phyloP scores from a whole-genome alignment of 2,113 vertebrate species.

The Sterrhoptilus dennistouni region DNA sequence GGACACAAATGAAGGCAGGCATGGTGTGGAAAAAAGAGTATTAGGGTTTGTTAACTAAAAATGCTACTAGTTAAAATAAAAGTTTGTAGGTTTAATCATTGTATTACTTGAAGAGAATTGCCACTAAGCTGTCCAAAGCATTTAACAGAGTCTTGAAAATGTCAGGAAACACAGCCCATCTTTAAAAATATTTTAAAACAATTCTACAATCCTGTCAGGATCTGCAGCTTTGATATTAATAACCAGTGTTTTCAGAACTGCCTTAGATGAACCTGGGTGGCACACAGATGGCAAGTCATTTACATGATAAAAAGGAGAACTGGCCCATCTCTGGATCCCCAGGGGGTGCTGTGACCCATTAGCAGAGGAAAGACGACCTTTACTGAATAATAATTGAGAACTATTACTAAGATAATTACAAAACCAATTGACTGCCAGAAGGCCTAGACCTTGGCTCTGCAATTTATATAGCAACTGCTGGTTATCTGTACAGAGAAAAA shows the following conservation, averaged over 20 bases:
- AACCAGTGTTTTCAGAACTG: conserved; percentile 32
- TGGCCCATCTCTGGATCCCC: conserved; percentile 39
- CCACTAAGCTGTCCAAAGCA: not conserved
- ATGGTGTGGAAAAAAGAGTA: not conserved
- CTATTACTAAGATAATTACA: conserved; percentile 81
- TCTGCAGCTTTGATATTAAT: conserved; percentile 20
- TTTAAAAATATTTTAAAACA: not conserved
- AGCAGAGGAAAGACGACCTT: conserved; percentile 62
- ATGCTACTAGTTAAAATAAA: not conserved
- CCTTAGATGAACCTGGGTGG: conserved; percentile 47
- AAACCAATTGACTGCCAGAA: conserved; percentile 71
- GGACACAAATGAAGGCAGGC: not conserved
- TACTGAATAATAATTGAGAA: conserved; percentile 76
- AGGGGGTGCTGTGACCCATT: conserved; percentile 65
- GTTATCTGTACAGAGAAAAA: conserved; percentile 62
- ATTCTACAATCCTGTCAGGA: not conserved
- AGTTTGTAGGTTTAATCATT: not conserved
- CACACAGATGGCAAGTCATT: conserved; percentile 72
- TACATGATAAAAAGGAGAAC: conserved; percentile 68
- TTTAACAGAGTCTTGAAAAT: not conserved
- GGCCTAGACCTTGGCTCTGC: conserved; percentile 67
- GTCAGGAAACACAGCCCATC: not conserved
- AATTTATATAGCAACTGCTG: conserved; percentile 67
- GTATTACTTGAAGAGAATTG: not conserved
- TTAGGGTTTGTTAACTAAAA: not conserved